Base-by-base conservation (phyloP, 2,888 invertebrate species). In the Agrotis segetum region DNA sequence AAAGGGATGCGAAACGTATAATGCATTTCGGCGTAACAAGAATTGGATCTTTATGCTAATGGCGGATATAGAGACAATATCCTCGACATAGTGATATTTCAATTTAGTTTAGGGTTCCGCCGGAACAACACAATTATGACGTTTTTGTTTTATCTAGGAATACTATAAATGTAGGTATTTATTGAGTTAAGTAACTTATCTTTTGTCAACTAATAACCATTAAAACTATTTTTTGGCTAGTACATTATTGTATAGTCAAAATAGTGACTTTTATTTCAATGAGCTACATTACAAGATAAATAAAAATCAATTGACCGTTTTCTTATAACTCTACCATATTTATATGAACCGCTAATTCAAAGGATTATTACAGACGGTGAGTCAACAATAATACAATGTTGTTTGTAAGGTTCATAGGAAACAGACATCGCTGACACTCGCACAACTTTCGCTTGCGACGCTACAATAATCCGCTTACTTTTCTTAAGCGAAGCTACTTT, bases 31-130 rank as follows among this genome's bases (percentile, higher is more conserved):
- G 69, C 60, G 71, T 84, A 81, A 81, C 78, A 79, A 77, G 78
- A 79, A 83, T 79, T 81, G 71, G 77, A 81, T 85, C 74, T 79
- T 83, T 82, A 85, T 85, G 84, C 74, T 78, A 84, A 84, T 84
- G 71, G 19, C 68, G 79, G 76, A 78, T 77, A 74, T 74, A 71
- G 79, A 85, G 84, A 84, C 82, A 84, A 79, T 82, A 72, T 81
- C 83, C 81, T 74, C 71, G 63, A 83, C 81, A 79, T 69, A 75
- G 74, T 81, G 83, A 81, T 83, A 78, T 66, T 77, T 67, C 81
- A 81, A 83, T 83, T 83, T 78, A 67, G 71, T 76, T 29, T 63
- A 63, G 55, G 72, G 77, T 66, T 59, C 72, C 58, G 68, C 17
- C 52, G 76, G 52, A 53, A 52, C 47, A 47, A n/a, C n/a, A 21